Percentiles rank a stretch among this genome's conserved stretches.
phyloP scores from a whole-genome alignment of 2,888 invertebrate genomes.

The Noctua janthe region DNA sequence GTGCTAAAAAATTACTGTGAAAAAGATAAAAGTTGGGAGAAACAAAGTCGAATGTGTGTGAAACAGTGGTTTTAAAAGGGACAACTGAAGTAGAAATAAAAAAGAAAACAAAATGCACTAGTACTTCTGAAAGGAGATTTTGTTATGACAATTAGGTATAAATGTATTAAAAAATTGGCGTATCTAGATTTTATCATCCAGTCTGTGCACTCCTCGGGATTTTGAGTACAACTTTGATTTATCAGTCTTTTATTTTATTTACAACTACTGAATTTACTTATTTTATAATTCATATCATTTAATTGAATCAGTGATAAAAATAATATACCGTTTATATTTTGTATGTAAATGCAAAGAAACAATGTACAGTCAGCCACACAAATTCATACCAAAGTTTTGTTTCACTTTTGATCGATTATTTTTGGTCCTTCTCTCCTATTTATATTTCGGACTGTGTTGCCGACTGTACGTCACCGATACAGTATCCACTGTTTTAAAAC shows the following conservation, averaged over 20 bases:
- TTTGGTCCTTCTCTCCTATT: slow-evolving; percentile 18
- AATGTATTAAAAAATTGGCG: slow-evolving; percentile 41
- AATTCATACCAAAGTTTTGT: slow-evolving; percentile 1
- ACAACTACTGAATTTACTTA: slow-evolving; percentile 45
- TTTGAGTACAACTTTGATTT: slow-evolving; percentile 45
- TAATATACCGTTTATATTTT: slow-evolving; percentile 31
- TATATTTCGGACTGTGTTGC: slow-evolving; percentile 40
- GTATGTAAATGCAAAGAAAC: slow-evolving; percentile 46
- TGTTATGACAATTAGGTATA: neutral
- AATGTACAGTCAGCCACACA: slow-evolving; percentile 57
- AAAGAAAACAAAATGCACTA: neutral
- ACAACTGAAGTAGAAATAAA: neutral
- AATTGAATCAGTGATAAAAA: slow-evolving; percentile 45
- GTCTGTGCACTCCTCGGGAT: slow-evolving; percentile 57
- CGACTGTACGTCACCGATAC: slow-evolving; percentile 51
- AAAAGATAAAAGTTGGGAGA: neutral
- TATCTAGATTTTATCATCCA: slow-evolving; percentile 61
- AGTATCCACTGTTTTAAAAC: slow-evolving; percentile 62
- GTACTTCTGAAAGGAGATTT: neutral
- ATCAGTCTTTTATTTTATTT: slow-evolving; percentile 51
- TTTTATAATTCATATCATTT: slow-evolving; percentile 2
- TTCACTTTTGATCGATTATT: neutral
- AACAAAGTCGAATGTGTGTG: slow-evolving; percentile 7
- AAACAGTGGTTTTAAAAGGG: neutral
- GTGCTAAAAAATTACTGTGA: slow-evolving; percentile 36